Evolutionary conservation across 2,888 invertebrate species (phyloP).

Genomic region (Lamproptera curius): DNA sequence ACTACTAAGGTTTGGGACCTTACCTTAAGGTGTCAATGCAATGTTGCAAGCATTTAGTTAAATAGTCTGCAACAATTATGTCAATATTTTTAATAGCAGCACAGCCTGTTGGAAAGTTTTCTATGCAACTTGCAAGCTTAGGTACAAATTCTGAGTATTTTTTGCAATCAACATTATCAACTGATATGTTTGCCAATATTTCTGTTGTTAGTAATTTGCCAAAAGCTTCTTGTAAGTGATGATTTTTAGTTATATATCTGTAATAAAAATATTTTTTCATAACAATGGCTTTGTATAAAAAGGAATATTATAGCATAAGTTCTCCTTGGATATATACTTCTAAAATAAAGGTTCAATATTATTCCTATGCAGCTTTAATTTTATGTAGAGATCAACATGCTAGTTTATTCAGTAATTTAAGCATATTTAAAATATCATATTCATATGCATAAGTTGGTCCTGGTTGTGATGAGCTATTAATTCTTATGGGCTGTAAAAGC

Average conservation of each 20-base stretch:
- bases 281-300: too few species aligned
- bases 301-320: too few species aligned
- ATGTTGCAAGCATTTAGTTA: constrained; percentile 38
- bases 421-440: too few species aligned
- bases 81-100: constrained; percentile 40
- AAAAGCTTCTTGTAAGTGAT: constrained; percentile 41
- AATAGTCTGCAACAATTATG: constrained; percentile 35
- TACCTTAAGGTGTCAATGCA: constrained; percentile 45
- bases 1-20: too few species aligned
- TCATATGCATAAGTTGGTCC: too few species aligned
- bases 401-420: too few species aligned
- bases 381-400: too few species aligned
- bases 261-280: neutral
- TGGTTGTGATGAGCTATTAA: too few species aligned
- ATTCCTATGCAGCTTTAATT: too few species aligned
- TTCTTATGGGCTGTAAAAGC: too few species aligned
- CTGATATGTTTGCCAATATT: constrained; percentile 29
- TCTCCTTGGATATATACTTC: too few species aligned
- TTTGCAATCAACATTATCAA: constrained; percentile 25
- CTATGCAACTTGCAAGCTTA: constrained; percentile 48
- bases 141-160: constrained; percentile 37
- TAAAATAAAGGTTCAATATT: too few species aligned
- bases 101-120: constrained; percentile 54
- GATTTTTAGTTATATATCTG: constrained; percentile 52
- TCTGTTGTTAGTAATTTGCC: constrained; percentile 35